Evolutionary conservation across 1,140 invertebrate species (phyloP).

Genomic region (Diprion similis): DNA sequence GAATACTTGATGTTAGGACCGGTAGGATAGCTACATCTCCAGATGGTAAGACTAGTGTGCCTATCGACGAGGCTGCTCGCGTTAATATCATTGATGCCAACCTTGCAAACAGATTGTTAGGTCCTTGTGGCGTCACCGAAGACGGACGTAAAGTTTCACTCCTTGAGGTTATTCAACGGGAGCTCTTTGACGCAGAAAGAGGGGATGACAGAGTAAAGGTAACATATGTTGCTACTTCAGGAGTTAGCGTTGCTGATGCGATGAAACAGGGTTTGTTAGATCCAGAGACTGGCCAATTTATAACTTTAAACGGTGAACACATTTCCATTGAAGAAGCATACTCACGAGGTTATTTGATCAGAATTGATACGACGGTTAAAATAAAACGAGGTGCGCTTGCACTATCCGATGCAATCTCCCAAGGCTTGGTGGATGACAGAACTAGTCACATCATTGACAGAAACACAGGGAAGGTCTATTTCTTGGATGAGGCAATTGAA

Average conservation of each 20-base stretch:
- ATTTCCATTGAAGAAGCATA: constrained; percentile 84
- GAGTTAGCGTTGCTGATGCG: constrained; percentile 74
- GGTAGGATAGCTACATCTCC: constrained; percentile 69
- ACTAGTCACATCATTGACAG: constrained; percentile 82
- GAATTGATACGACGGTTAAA: constrained; percentile 73
- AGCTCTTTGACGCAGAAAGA: constrained; percentile 85
- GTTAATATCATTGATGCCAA: constrained; percentile 77
- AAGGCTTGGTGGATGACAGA: constrained; percentile 79
- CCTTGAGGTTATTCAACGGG: constrained; percentile 87
- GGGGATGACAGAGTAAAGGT: constrained; percentile 83
- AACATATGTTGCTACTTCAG: constrained; percentile 64
- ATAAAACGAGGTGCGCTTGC: constrained; percentile 77
- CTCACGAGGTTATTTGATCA: constrained; percentile 73
- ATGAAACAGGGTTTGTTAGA: constrained; percentile 81
- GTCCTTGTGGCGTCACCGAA: constrained; percentile 82
- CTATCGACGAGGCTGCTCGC: constrained; percentile 83
- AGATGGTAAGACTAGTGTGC: constrained; percentile 68
- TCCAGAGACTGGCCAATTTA: constrained; percentile 75
- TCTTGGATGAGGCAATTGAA: constrained; percentile 80
- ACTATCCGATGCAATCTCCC: constrained; percentile 81
- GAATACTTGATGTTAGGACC: constrained; percentile 82
- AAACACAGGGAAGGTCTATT: constrained; percentile 81
- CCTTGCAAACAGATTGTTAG: constrained; percentile 75
- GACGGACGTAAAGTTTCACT: constrained; percentile 80
- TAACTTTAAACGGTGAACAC: constrained; percentile 69